Evolutionary conservation across 2,113 vertebrate genomes (phyloP).

Genomic region (Rhabdomys dilectus): DNA sequence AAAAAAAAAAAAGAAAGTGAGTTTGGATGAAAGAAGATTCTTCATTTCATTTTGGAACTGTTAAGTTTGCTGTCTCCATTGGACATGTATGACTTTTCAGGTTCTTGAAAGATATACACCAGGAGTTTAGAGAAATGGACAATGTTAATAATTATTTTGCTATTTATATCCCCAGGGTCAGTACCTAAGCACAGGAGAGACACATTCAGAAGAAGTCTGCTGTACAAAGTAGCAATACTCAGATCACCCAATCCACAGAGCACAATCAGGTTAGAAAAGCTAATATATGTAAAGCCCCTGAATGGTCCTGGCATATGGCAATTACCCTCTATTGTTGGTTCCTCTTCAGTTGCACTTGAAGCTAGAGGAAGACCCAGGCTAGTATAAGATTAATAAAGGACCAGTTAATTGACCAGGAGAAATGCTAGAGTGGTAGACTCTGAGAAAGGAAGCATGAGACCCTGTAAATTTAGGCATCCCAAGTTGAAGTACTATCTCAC

Average conservation of each 20-base stretch:
- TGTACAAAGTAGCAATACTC: neutral
- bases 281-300: neutral
- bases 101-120: neutral
- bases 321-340: neutral
- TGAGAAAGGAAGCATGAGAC: neutral
- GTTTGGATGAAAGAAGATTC: neutral
- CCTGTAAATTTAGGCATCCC: too few species aligned
- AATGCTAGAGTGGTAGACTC: neutral
- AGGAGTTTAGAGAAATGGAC: neutral
- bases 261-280: neutral
- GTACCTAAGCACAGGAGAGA: neutral
- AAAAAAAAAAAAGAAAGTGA: too few species aligned
- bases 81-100: neutral
- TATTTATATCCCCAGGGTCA: neutral
- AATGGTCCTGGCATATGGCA: neutral
- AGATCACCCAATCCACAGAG: neutral
- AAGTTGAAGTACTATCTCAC: neutral
- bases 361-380: neutral
- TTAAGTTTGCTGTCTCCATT: neutral
- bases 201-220: neutral
- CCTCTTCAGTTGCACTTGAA: neutral
- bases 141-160: conserved; percentile 17
- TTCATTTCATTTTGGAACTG: neutral
- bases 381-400: neutral
- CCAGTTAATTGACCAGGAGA: neutral